Evolutionary conservation across 2,113 vertebrate genomes (phyloP).

Genomic region (Callipepla squamata): DNA sequence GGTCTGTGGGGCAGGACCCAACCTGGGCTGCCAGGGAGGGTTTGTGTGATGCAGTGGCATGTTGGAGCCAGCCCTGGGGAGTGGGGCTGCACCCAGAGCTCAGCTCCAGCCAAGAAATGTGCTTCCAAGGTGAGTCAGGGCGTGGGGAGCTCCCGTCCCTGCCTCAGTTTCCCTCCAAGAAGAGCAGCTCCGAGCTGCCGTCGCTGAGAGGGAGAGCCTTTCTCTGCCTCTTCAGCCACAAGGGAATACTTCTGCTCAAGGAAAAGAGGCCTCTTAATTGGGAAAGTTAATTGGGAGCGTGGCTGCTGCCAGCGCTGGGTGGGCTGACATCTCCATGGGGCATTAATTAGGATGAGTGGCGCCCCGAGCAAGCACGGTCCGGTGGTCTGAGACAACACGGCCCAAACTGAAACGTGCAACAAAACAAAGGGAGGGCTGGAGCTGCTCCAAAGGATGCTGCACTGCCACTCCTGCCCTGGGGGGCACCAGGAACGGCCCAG

Average conservation of each 20-base stretch:
- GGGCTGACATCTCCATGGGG: background rate
- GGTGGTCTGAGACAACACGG: background rate
- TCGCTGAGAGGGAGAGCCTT: background rate
- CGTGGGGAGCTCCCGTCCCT: background rate
- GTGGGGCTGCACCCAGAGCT: background rate
- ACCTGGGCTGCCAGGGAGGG: background rate
- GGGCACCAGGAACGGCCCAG: background rate
- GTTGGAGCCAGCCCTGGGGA: background rate
- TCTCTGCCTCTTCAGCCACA: background rate
- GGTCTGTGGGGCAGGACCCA: background rate
- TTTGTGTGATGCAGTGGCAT: fast-evolving
- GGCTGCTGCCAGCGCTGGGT: background rate
- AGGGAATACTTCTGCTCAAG: background rate
- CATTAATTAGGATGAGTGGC: background rate
- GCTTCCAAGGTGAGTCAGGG: background rate
- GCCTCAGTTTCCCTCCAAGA: background rate
- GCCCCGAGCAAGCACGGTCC: background rate
- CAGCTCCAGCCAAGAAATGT: background rate
- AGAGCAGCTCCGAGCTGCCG: background rate
- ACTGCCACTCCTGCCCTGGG: fast-evolving
- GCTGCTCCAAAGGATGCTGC: background rate
- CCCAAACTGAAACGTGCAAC: background rate
- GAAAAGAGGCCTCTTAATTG: slow-evolving; percentile 11
- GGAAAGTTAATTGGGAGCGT: background rate
- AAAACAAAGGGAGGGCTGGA: background rate